phyloP scores from a whole-genome alignment of 2,888 invertebrate genomes.

The Dione vanillae region DNA sequence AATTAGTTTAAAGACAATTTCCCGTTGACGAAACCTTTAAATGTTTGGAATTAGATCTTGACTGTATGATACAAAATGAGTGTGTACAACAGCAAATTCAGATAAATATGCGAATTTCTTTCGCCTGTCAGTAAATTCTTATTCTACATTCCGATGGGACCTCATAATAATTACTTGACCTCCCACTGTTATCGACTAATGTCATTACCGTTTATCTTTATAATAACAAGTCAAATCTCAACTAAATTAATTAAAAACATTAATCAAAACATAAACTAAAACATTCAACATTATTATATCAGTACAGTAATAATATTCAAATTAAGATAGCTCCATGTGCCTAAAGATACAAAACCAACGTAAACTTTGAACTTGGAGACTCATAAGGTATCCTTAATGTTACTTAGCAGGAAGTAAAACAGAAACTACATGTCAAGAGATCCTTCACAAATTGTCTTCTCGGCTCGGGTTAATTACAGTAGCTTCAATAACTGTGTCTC shows the following conservation, averaged over 20 bases:
- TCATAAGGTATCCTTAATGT: constrained; percentile 19
- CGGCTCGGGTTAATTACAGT: constrained; percentile 26
- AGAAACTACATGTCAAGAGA: constrained; percentile 20
- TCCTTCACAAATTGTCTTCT: constrained; percentile 22
- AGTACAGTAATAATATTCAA: constrained; percentile 7
- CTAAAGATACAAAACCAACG: constrained; percentile 3
- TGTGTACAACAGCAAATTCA: too few relatives aligned
- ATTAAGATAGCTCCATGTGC: not conserved
- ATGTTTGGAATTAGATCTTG: too few relatives aligned
- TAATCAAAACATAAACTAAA: not conserved
- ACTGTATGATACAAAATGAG: too few relatives aligned
- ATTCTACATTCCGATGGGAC: too few relatives aligned
- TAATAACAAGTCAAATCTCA: not conserved
- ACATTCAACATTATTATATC: not conserved
- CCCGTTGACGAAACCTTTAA: too few relatives aligned
- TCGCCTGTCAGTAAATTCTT: too few relatives aligned
- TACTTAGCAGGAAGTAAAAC: constrained; percentile 16
- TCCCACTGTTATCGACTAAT: too few relatives aligned
- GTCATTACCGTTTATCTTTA: too few relatives aligned
- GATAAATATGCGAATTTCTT: too few relatives aligned
- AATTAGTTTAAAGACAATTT: too few relatives aligned
- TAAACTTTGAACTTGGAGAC: not conserved
- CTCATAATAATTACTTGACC: too few relatives aligned
- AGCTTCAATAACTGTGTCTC: constrained; percentile 13
- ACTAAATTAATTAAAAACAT: not conserved